Conservation (phyloP, 2,113 vertebrate genomes). For the Protomyctophum bolini region DNA sequence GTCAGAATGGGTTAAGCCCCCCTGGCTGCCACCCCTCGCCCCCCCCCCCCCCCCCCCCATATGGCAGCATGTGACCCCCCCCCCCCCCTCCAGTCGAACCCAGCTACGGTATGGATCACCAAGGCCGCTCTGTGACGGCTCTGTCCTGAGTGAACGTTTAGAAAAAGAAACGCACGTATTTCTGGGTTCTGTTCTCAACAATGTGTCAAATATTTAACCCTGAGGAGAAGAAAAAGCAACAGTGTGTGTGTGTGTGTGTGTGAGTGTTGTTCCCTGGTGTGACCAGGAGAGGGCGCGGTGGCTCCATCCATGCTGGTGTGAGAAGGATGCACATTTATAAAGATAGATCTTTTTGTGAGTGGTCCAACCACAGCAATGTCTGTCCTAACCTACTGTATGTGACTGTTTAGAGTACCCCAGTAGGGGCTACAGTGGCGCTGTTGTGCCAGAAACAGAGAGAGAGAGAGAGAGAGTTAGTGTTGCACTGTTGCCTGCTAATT, state of each 20-base stretch:
- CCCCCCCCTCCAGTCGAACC: not conserved
- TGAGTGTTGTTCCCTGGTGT: not conserved
- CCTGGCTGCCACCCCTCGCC: constrained; percentile 22
- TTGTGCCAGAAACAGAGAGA: too few species aligned
- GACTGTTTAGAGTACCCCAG: too few species aligned
- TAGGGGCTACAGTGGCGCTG: too few species aligned
- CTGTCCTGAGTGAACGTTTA: not conserved
- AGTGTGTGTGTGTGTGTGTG: not conserved
- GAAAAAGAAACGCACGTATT: not conserved
- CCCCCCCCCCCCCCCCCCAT: constrained; percentile 43
- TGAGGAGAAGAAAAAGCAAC: not conserved
- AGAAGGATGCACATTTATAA: too few species aligned
- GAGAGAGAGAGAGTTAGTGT: too few species aligned
- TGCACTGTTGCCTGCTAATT: too few species aligned
- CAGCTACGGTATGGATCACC: constrained; percentile 20
- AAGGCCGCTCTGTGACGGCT: constrained; percentile 17
- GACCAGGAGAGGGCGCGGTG: constrained; percentile 65
- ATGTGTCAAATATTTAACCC: not conserved
- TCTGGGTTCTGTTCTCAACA: not conserved
- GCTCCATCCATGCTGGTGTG: constrained; percentile 9
- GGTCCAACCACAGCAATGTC: too few species aligned
- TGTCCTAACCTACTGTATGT: too few species aligned
- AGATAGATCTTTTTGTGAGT: too few species aligned
- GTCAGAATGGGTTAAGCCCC: too few species aligned
- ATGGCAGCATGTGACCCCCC: constrained; percentile 53